Conservation (phyloP, 2,888 invertebrate species). For the Xiphydria camelus region DNA sequence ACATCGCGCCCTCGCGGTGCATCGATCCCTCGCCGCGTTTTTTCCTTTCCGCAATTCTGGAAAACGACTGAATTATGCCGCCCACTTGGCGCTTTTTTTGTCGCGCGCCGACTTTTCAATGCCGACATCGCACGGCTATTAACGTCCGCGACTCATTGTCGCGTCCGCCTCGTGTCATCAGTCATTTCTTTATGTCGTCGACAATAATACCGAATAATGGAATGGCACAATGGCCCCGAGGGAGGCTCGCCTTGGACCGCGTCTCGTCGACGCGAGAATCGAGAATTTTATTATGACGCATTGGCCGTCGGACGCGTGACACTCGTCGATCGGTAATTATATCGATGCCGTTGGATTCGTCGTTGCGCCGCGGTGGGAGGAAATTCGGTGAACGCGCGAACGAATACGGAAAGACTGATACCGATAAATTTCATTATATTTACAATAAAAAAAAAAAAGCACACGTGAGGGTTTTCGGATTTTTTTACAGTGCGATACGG, state of each 20-base stretch:
- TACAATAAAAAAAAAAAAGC: too few species aligned
- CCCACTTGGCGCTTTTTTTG: conserved; percentile 42
- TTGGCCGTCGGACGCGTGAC: conserved; percentile 45
- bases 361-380: too few species aligned
- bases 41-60: conserved; percentile 44
- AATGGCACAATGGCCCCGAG: conserved; percentile 35
- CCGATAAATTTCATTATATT: too few species aligned
- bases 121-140: conserved; percentile 42
- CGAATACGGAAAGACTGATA: too few species aligned
- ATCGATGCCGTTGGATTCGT: too few species aligned
- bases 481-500: too few species aligned
- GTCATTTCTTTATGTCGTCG: conserved; percentile 44
- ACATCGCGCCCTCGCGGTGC: too few species aligned
- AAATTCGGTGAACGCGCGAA: too few species aligned
- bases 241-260: too few species aligned
- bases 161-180: conserved; percentile 42
- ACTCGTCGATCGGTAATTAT: too few species aligned
- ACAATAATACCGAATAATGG: conserved; percentile 47
- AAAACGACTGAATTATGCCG: conserved; percentile 52
- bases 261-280: conserved; percentile 36
- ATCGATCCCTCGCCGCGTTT: too few species aligned
- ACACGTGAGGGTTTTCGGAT: too few species aligned
- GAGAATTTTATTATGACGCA: conserved; percentile 56
- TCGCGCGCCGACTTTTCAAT: conserved; percentile 32
- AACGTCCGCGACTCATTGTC: conserved; percentile 34